These are phyloP conservation scores for Sebastes fasciatus DNA, from an alignment of 2,113 vertebrate species.

Conservation along the genomic window DNA sequence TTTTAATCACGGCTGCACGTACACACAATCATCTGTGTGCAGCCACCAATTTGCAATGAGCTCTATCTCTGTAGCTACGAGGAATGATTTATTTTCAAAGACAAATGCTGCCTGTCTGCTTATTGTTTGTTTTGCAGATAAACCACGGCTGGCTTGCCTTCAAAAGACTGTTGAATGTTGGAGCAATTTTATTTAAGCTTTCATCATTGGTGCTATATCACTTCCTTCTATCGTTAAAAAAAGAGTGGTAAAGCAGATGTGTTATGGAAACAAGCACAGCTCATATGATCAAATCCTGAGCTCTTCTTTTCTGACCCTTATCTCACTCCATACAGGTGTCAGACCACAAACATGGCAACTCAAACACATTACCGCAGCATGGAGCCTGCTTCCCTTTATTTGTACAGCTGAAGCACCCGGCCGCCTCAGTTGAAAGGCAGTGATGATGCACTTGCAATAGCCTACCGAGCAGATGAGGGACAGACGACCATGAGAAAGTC, in stretches of 20 bases:
- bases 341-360: slow-evolving; percentile 65
- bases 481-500: slow-evolving; percentile 59
- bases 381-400: slow-evolving; percentile 75
- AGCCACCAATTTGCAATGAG: slow-evolving; percentile 64
- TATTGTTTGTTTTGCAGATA: slow-evolving; percentile 65
- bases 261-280: not conserved
- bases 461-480: slow-evolving; percentile 49
- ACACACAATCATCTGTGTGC: slow-evolving; percentile 58
- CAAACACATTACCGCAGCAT: slow-evolving; percentile 60
- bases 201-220: slow-evolving; percentile 37
- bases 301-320: slow-evolving; percentile 61
- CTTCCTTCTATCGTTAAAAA: slow-evolving; percentile 31
- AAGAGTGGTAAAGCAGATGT: slow-evolving; percentile 30
- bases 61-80: slow-evolving; percentile 46
- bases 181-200: slow-evolving; percentile 53
- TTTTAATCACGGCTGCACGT: slow-evolving; percentile 43
- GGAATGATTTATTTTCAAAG: slow-evolving; percentile 69
- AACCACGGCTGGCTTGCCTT: slow-evolving; percentile 41
- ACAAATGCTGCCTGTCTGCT: slow-evolving; percentile 42
- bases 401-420: slow-evolving; percentile 81
- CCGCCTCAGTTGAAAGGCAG: slow-evolving; percentile 46
- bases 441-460: slow-evolving; percentile 52
- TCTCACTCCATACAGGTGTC: slow-evolving; percentile 71
- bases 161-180: slow-evolving; percentile 42
- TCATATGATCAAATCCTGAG: slow-evolving; percentile 6